Evolutionary conservation across 2,888 invertebrate species (phyloP), one percentile per base, ranked within the genome.

Genomic region (Erebia ligea): DNA sequence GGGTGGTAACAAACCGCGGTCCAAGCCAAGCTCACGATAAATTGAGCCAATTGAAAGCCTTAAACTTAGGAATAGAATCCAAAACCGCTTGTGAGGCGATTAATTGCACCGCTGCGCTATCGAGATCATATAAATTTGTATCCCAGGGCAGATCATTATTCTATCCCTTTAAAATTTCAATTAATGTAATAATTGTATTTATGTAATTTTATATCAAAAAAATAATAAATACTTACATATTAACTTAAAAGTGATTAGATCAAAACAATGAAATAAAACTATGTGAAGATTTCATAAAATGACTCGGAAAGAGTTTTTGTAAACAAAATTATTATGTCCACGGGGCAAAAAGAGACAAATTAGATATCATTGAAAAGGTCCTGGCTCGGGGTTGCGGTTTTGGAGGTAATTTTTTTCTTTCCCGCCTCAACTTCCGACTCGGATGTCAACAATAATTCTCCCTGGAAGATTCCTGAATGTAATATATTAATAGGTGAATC

Each of bases 381-480:
- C 67, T 64, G 67, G 62, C 48, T 68, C 58, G 56, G 42, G 68
- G 61, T 70, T 66, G 69, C 63, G 72, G 65, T 40, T 68, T 71
- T 69, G 58, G 67, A 64, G 59, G 70, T 71, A 74, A 68, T 76
- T 74, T 75, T 75, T 76, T 72, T 74, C 70, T 63, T 64, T 48
- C 70, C 62, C 74, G 70, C 72, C 72, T 70, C 68, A 69, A 69
- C 73, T 76, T 77, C 76, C 76, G 71, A 54, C 50, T 69, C 70
- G 75, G 76, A 77, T 75, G 73, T 65, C 64, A 71, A 65, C 73
- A 75, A 75, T 75, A 64, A 74, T 70, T 75, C 63, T 73, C 59
- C 52, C 62, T 67, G 70, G 63, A 61, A 69, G 50, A 59, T 62
- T 69, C 56, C 63, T 57, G 58, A 70, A 52, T 58, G 68, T 40